Evolutionary conservation across 1,140 invertebrate genomes (phyloP).

Genomic region (Temnothorax longispinosus): DNA sequence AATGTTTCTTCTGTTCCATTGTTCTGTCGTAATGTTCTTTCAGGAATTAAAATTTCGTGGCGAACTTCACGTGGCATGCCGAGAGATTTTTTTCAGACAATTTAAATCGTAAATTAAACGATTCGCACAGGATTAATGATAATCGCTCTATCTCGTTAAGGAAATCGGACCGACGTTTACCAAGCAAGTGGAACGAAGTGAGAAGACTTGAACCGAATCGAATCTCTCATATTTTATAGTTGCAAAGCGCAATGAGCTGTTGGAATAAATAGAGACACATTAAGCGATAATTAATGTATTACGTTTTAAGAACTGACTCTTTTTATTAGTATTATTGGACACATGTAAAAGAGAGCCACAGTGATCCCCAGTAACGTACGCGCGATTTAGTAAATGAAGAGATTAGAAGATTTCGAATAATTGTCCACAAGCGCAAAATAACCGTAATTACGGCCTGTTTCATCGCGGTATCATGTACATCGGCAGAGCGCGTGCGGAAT

Average conservation of each 20-base stretch:
- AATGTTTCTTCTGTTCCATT: background rate
- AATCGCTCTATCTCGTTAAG: background rate
- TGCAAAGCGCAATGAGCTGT: background rate
- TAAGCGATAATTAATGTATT: background rate
- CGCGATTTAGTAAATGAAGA: slow-evolving; percentile 3
- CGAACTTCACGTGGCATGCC: background rate
- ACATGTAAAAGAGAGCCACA: background rate
- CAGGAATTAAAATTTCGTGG: background rate
- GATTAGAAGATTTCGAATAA: slow-evolving; percentile 4
- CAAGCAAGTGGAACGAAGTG: background rate
- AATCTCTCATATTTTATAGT: slow-evolving; percentile 2
- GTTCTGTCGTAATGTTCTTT: background rate
- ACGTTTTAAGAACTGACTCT: background rate
- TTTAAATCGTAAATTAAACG: background rate
- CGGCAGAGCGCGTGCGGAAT: slow-evolving; percentile 61
- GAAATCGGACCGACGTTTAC: background rate
- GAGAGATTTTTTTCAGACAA: background rate
- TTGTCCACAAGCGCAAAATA: slow-evolving; percentile 50
- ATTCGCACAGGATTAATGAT: background rate
- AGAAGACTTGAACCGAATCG: slow-evolving; percentile 11
- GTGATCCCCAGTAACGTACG: background rate
- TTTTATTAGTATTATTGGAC: too few relatives aligned
- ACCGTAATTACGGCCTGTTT: slow-evolving; percentile 13
- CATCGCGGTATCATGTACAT: slow-evolving; percentile 17
- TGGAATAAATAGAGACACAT: background rate